Evolutionary conservation across 2,797 vertebrate species (phyloP).

Genomic region (Melopsittacus undulatus): DNA sequence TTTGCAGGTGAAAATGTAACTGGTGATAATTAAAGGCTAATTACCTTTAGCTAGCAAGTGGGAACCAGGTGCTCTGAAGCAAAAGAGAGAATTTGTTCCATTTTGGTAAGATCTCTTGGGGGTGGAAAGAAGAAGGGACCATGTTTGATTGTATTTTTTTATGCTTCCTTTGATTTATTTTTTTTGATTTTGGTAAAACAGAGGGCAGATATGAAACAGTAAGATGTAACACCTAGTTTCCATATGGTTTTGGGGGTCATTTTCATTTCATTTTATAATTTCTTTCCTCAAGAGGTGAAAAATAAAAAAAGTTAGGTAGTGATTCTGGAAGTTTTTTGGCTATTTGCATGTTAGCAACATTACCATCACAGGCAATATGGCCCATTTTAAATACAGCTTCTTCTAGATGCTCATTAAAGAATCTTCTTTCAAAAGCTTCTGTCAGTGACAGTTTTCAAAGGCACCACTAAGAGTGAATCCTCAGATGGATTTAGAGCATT

Average conservation of each 20-base stretch:
- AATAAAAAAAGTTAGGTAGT: background rate
- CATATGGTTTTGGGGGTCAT: fast-evolving
- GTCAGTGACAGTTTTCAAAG: background rate
- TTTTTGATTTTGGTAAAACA: background rate
- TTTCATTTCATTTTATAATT: background rate
- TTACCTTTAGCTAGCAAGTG: constrained; percentile 44
- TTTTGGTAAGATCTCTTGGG: background rate
- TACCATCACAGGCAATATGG: background rate
- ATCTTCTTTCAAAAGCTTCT: background rate
- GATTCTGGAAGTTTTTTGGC: background rate
- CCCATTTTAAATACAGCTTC: background rate
- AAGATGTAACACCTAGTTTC: background rate
- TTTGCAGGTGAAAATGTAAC: constrained; percentile 62
- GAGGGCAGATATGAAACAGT: background rate
- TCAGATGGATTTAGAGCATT: background rate
- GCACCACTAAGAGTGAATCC: background rate
- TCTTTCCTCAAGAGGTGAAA: background rate
- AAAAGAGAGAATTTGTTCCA: background rate
- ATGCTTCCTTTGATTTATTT: background rate
- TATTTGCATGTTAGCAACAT: background rate
- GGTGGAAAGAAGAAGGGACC: fast-evolving
- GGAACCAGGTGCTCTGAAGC: constrained; percentile 27
- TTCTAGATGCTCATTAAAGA: background rate
- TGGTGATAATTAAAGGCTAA: constrained; percentile 63
- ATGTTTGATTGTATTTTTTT: background rate